Percentiles rank a stretch among this genome's conserved stretches.
These are phyloP conservation scores for Drosophila melanica DNA, from an alignment of 1,140 invertebrate species.

Conservation along the genomic window DNA sequence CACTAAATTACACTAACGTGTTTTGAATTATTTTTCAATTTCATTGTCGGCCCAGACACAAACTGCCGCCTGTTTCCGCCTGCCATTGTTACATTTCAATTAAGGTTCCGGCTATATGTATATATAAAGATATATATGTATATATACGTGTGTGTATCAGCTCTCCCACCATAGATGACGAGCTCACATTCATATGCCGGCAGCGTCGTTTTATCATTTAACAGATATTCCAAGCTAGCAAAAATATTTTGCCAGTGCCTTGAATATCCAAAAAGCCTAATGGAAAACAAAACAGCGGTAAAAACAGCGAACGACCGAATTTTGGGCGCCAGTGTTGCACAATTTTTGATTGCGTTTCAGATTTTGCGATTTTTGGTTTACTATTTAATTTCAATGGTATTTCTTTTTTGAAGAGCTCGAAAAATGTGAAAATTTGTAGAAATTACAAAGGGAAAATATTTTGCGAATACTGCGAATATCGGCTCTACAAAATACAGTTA, in stretches of 20 bases:
- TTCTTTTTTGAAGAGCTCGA: too few relatives aligned
- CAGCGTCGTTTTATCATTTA: conserved; percentile 77
- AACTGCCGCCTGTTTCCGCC: conserved; percentile 64
- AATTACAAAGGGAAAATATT: too few relatives aligned
- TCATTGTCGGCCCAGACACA: conserved; percentile 73
- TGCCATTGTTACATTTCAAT: conserved; percentile 79
- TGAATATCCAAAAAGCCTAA: conserved; percentile 59
- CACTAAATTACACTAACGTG: conserved; percentile 83
- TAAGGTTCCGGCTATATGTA: conserved; percentile 54
- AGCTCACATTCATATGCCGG: conserved; percentile 30
- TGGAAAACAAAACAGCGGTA: conserved; percentile 15
- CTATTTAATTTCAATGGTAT: not conserved
- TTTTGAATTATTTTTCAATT: conserved; percentile 83
- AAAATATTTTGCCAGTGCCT: conserved; percentile 65
- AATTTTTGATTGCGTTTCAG: not conserved
- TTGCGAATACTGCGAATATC: too few relatives aligned
- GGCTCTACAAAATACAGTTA: too few relatives aligned
- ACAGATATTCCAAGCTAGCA: conserved; percentile 65
- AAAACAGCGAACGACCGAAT: not conserved
- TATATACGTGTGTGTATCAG: too few relatives aligned
- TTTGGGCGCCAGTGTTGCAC: not conserved
- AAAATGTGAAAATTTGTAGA: too few relatives aligned
- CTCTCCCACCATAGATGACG: not conserved
- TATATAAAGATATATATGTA: not conserved
- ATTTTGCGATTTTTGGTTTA: not conserved